Conservation (phyloP, 2,113 vertebrate species). For the Platichthys flesus region DNA sequence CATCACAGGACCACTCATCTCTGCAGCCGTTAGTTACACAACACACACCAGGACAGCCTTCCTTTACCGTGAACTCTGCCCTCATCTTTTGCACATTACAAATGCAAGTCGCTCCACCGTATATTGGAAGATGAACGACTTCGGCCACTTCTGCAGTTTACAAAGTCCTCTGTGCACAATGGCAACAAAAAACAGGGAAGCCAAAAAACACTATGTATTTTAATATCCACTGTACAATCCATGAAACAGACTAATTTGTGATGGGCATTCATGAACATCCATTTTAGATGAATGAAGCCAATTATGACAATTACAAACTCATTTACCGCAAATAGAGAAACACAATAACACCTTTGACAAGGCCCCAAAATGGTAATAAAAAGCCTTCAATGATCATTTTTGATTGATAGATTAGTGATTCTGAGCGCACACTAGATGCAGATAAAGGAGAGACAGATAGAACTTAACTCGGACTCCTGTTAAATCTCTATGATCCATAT, state of each 20-base stretch:
- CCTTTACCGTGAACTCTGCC: conserved; percentile 71
- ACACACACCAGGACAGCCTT: conserved; percentile 64
- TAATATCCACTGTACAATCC: conserved; percentile 1
- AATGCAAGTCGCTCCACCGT: conserved; percentile 34
- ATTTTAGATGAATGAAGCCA: conserved; percentile 41
- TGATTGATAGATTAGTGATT: not conserved
- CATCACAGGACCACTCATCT: conserved; percentile 83
- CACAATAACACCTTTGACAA: conserved; percentile 11
- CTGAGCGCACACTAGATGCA: not conserved
- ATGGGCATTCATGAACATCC: conserved; percentile 21
- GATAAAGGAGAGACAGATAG: not conserved
- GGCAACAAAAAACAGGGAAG: conserved; percentile 5
- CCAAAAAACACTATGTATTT: conserved; percentile 18
- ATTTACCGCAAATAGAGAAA: conserved; percentile 47
- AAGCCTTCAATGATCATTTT: not conserved
- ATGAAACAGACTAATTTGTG: conserved; percentile 27
- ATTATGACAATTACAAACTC: conserved; percentile 45
- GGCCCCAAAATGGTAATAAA: not conserved
- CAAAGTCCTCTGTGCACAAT: not conserved
- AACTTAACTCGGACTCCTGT: conserved; percentile 13
- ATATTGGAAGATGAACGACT: conserved; percentile 49
- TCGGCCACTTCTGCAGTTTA: conserved; percentile 4
- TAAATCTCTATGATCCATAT: no score
- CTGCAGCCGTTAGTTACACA: conserved; percentile 76
- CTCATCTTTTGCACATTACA: conserved; percentile 63